phyloP scores from a whole-genome alignment of 2,888 invertebrate genomes.

The Zaprionus bogoriensis region DNA sequence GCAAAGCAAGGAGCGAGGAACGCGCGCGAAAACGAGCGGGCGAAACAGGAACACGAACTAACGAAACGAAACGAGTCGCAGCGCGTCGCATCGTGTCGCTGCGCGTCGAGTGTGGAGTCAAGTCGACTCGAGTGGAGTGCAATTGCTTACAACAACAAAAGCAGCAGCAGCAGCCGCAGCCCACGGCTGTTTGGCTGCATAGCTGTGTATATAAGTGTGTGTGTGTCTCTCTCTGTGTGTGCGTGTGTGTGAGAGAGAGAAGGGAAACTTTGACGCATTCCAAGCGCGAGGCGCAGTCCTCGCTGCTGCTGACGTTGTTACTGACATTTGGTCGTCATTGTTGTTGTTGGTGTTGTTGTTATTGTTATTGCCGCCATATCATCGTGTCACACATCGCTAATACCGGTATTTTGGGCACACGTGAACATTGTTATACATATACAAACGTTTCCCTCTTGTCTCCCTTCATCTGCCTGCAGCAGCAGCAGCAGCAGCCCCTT shows the following conservation, averaged over 20 bases:
- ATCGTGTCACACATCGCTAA: conserved; percentile 46
- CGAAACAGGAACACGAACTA: conserved; percentile 30
- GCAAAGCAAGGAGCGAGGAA: conserved; percentile 75
- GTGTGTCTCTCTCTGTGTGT: conserved; percentile 2
- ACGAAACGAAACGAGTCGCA: conserved; percentile 21
- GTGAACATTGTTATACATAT: conserved; percentile 51
- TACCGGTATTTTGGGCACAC: conserved; percentile 68
- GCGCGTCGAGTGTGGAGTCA: conserved; percentile 33
- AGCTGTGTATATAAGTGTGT: neutral
- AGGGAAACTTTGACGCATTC: conserved; percentile 71
- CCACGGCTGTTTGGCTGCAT: no score
- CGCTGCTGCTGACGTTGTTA: conserved; percentile 25
- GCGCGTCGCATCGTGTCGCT: conserved; percentile 12
- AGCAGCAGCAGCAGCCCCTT: conserved; percentile 22
- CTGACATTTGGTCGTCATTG: conserved; percentile 7
- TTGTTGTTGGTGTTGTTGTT: conserved; percentile 10
- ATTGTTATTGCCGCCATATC: conserved; percentile 40
- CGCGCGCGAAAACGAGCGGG: conserved; percentile 66
- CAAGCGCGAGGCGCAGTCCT: conserved; percentile 49
- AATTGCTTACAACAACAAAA: conserved; percentile 51
- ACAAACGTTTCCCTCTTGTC: conserved; percentile 23
- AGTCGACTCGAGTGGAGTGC: conserved; percentile 26
- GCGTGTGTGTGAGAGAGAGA: conserved; percentile 7
- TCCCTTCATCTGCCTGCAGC: conserved; percentile 19
- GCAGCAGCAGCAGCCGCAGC: conserved; percentile 18